Base-by-base conservation (phyloP, 2,113 vertebrate species). In the Varanus salvator region DNA sequence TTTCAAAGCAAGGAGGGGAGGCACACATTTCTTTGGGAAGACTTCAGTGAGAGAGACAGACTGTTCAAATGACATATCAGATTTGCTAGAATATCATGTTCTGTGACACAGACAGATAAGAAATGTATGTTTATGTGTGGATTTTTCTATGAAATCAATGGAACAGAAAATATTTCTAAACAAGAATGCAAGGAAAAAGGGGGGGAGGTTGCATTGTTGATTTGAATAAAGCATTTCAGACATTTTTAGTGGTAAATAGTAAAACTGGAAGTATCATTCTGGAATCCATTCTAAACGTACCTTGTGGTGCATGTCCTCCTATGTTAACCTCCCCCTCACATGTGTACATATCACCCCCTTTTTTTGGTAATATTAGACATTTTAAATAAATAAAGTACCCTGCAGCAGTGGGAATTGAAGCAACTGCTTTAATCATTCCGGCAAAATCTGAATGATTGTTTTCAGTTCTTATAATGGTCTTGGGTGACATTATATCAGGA, bases 201-300 rank as follows among this genome's bases (percentile, higher is more conserved):
- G 29, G 0, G 31, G 15, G 80, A 5, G 80, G 52, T 87, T 17
- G 23, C 64, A 21, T 14, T 72, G 92, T 90, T 14, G 74, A 66
- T 2, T 89, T 91, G 27, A 54, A 9, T 48, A 80, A 31, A 54
- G 44, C 84, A 60, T 80, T 89, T 2, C 3, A 92, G 64, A 77
- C 6, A 80, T 88, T 94, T 94, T 94, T 82, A 92, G 88, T 64
- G 60, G 60, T 83, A 91, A 91, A 91, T 86, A 81, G 85, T 93
- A 81, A 90, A 93, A 83, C 91, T 75, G 88, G 76, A 34, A 64
- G 60, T 19, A 15, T 64, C 15, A 21, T 21, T 64, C 60, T 64
- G 60, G 17, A 5, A 64, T 19, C 15, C 60, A 19, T 19, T 64
- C 15, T 19, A 64, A 64, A 14, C 3, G 60, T 64, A 21, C 19